phyloP scores from a whole-genome alignment of 2,888 invertebrate species.

The Hartigia nigra region DNA sequence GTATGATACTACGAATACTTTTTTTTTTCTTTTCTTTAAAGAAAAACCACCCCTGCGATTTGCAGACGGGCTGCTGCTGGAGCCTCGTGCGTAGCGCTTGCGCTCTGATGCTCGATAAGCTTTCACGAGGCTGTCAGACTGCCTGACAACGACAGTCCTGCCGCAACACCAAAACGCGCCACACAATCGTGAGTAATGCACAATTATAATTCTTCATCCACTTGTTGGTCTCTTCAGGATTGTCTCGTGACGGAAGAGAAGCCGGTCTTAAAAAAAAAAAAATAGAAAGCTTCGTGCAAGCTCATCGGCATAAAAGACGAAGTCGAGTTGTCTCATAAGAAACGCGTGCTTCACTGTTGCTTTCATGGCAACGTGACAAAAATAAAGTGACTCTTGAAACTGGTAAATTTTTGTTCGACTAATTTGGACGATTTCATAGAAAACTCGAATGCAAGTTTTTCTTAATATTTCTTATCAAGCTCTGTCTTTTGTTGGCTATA shows the following conservation, averaged over 20 bases:
- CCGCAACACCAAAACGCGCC: conserved; percentile 63
- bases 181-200: conserved; percentile 62
- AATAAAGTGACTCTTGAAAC: not conserved
- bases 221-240: not conserved
- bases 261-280: not conserved
- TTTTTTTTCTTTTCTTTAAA: conserved; percentile 22
- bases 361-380: not conserved
- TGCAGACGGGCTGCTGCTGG: conserved; percentile 26
- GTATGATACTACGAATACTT: conserved; percentile 31
- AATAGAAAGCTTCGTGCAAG: not conserved
- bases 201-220: not conserved
- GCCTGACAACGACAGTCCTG: conserved; percentile 60
- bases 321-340: not conserved
- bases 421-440: not conserved
- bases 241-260: not conserved
- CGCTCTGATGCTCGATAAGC: conserved; percentile 39
- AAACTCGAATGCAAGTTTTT: not conserved
- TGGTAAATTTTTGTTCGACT: not conserved
- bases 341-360: not conserved
- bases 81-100: conserved; percentile 34
- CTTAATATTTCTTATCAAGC: not conserved
- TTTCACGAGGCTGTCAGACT: conserved; percentile 55
- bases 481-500: not conserved
- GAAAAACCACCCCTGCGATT: conserved; percentile 33
- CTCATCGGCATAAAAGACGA: not conserved